These are phyloP conservation scores for Trachemys scripta DNA, from an alignment of 2,113 vertebrate genomes.

Conservation along the genomic window DNA sequence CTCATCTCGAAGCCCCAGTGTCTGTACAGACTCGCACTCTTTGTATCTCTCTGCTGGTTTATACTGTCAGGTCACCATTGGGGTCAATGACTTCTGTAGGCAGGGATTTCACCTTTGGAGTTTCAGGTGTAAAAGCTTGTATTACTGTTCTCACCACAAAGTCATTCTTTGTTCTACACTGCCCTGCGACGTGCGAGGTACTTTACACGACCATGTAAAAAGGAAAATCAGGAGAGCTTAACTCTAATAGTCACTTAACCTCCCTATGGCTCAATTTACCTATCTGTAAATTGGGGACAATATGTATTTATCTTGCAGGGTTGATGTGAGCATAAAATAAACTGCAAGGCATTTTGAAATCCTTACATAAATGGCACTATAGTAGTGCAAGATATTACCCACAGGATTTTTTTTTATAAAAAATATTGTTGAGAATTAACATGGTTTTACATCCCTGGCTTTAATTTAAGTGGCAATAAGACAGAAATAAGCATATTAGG, in stretches of 20 bases:
- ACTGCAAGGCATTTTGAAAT: neutral
- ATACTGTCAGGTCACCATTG: neutral
- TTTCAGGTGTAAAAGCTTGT: neutral
- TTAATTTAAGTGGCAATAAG: neutral
- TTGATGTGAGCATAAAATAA: neutral
- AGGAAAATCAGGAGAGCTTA: neutral
- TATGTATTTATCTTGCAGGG: neutral
- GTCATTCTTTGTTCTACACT: neutral
- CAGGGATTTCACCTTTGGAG: neutral
- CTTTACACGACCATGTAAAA: neutral
- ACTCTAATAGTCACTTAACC: neutral
- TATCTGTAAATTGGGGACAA: neutral
- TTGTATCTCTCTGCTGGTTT: neutral
- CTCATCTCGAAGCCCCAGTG: neutral
- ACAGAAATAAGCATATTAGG: neutral
- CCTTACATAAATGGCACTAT: neutral
- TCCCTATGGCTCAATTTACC: neutral
- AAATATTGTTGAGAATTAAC: neutral
- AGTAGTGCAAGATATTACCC: neutral
- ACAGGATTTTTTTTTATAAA: neutral
- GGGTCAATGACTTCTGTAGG: neutral
- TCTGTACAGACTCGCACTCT: neutral
- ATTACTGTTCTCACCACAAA: neutral
- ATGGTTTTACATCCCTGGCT: neutral
- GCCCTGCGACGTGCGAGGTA: rapidly evolving